Evolutionary conservation across 2,113 vertebrate species (phyloP).

Genomic region (Fulmarus glacialis): DNA sequence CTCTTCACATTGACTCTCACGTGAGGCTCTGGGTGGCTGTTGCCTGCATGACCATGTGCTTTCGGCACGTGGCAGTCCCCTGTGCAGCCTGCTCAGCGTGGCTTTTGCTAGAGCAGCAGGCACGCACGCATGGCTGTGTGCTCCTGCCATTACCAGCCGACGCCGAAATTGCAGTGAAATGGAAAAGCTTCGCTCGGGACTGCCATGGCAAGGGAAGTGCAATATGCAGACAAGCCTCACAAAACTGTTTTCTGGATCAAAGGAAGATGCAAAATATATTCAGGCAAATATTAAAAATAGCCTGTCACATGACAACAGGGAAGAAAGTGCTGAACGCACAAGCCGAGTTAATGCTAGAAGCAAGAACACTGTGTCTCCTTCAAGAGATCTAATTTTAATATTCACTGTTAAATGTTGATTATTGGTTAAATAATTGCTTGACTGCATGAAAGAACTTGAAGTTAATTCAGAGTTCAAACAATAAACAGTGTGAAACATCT

Average conservation of each 20-base stretch:
- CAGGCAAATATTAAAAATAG: slow-evolving; percentile 68
- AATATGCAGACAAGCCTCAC: background rate
- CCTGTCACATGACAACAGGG: background rate
- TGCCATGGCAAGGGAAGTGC: background rate
- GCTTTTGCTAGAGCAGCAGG: background rate
- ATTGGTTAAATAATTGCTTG: slow-evolving; percentile 47
- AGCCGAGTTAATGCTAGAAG: slow-evolving; percentile 33
- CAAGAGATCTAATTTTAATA: slow-evolving; percentile 18
- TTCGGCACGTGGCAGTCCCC: slow-evolving; percentile 67
- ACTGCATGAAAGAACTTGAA: background rate
- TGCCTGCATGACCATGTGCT: slow-evolving; percentile 46
- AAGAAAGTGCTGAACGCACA: slow-evolving; percentile 29
- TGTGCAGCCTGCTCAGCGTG: slow-evolving; percentile 27
- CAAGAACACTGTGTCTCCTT: slow-evolving; percentile 12
- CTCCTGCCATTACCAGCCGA: background rate
- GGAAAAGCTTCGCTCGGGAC: background rate
- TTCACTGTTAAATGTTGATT: slow-evolving; percentile 32
- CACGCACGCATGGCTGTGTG: background rate
- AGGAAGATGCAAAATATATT: slow-evolving; percentile 19
- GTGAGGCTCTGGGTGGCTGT: slow-evolving; percentile 23
- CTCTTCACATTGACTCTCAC: slow-evolving; percentile 41
- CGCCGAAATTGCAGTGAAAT: background rate
- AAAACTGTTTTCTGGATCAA: background rate
- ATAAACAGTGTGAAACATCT: background rate
- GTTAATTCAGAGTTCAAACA: background rate